These are phyloP conservation scores for Babylonia areolata DNA, from an alignment of 1,140 invertebrate species.

Conservation along the genomic window DNA sequence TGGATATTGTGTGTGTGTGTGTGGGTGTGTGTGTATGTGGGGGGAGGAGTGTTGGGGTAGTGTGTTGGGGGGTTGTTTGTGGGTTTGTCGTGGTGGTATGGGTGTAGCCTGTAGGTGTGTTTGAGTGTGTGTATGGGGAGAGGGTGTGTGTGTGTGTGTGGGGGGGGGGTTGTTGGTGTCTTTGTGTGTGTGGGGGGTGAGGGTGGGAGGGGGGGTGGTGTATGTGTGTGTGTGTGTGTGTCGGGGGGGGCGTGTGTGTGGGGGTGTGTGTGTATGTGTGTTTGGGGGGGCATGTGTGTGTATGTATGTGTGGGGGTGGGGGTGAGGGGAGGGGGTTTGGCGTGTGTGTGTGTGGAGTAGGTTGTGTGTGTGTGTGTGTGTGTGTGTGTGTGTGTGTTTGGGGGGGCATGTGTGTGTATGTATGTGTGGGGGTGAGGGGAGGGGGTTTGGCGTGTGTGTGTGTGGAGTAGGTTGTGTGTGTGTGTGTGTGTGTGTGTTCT, in stretches of 20 bases:
- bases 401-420: not conserved
- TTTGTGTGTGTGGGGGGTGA: no score
- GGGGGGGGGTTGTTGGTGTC: no score
- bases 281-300: no score
- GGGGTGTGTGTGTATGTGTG: no score
- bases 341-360: no score
- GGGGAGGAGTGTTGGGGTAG: not conserved
- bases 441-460: not conserved
- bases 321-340: no score
- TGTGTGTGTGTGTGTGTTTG: not conserved
- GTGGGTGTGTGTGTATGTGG: not conserved
- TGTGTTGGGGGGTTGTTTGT: not conserved
- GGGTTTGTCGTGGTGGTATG: not conserved
- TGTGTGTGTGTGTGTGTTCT: not conserved
- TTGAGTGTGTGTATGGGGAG: not conserved
- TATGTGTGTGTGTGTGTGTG: no score
- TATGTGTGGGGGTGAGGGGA: not conserved
- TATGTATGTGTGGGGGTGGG: no score
- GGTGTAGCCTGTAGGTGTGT: not conserved
- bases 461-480: not conserved
- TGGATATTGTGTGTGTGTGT: not conserved
- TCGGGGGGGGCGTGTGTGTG: no score
- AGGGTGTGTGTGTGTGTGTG: no score
- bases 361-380: not conserved
- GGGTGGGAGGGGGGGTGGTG: no score